A percentile compares a stretch with the other conserved stretches of the same genome.
Evolutionary conservation across 2,113 vertebrate genomes (phyloP).

Genomic region (sheep (Ovis aries)): ARS-UI_Ramb_v3.0 NC_056056.1:172909501-172910000

Average conservation of each 20-base stretch:
- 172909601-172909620: background rate
- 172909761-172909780: background rate
- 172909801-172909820: background rate
- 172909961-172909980: background rate
- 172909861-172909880: background rate
- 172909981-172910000: background rate
- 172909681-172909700: background rate
- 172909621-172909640: background rate
- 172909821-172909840: background rate
- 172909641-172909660: conserved; percentile 23
- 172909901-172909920: background rate
- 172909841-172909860: background rate
- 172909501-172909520: background rate
- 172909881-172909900: background rate
- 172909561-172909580: conserved; percentile 69
- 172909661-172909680: background rate
- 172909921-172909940: background rate
- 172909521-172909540: background rate
- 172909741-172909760: background rate
- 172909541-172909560: conserved; percentile 66
- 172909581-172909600: background rate
- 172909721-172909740: background rate
- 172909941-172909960: background rate
- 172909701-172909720: conserved; percentile 38
- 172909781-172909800: background rate